Conservation (phyloP, 2,797 vertebrate genomes). For the Enteromius anoplus region DNA sequence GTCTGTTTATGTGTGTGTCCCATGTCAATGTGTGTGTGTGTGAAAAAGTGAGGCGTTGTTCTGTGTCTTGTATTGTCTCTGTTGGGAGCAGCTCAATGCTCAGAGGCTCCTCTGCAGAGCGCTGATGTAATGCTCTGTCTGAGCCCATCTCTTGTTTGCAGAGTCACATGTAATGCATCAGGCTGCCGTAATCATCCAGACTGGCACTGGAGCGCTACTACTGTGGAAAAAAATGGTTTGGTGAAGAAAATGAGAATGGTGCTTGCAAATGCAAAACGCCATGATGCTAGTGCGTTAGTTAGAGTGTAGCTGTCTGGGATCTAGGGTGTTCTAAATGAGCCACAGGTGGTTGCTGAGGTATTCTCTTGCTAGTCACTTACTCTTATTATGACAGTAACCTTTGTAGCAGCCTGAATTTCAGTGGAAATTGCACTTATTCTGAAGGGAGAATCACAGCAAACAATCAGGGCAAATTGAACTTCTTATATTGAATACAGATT, state of each 20-base stretch:
- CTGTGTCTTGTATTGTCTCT: constrained; percentile 68
- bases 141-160: constrained; percentile 71
- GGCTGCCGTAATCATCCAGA: constrained; percentile 52
- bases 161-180: constrained; percentile 73
- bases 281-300: neutral
- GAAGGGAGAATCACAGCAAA: neutral
- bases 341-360: neutral
- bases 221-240: neutral
- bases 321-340: neutral
- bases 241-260: neutral
- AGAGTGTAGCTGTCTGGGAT: neutral
- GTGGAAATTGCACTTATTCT: neutral
- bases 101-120: constrained; percentile 70
- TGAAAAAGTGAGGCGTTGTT: constrained; percentile 65
- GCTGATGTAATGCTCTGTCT: constrained; percentile 76
- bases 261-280: neutral
- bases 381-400: neutral
- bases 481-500: neutral
- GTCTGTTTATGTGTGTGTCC: constrained; percentile 20
- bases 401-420: neutral
- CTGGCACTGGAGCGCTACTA: constrained; percentile 10
- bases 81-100: constrained; percentile 68
- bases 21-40: constrained; percentile 37
- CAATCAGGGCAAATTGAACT: neutral
- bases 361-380: neutral